These are phyloP conservation scores for Plotosus lineatus DNA, from an alignment of 2,113 vertebrate species.

Conservation along the genomic window DNA sequence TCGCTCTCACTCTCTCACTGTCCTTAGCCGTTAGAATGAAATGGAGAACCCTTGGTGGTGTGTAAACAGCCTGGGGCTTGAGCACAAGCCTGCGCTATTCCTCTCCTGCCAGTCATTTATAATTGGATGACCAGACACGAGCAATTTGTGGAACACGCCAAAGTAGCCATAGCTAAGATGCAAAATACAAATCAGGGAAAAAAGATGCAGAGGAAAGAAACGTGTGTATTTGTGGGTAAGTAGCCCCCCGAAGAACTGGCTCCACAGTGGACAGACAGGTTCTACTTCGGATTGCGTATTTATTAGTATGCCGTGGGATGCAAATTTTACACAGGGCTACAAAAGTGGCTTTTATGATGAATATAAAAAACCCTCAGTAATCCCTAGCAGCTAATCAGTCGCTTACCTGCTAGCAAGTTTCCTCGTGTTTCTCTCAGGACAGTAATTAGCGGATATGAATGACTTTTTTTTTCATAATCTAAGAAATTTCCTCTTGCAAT, in stretches of 20 bases:
- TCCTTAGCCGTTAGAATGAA: slow-evolving; percentile 37
- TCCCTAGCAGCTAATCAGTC: neutral
- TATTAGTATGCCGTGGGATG: too few relatives aligned
- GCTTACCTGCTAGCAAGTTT: neutral
- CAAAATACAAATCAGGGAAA: slow-evolving; percentile 36
- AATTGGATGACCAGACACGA: slow-evolving; percentile 67
- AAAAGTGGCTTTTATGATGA: neutral
- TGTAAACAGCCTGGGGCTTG: slow-evolving; percentile 62
- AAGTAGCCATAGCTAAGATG: slow-evolving; percentile 46
- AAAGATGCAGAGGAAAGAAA: neutral
- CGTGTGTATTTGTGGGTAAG: slow-evolving; percentile 1
- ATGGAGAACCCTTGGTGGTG: slow-evolving; percentile 59
- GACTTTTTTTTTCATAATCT: too few relatives aligned
- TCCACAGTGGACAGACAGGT: neutral
- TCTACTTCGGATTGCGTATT: neutral
- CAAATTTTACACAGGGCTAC: neutral
- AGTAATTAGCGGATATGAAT: too few relatives aligned
- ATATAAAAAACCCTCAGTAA: too few relatives aligned
- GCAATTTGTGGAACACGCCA: slow-evolving; percentile 62
- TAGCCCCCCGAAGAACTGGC: neutral
- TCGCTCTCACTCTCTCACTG: neutral
- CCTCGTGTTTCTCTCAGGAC: too few relatives aligned
- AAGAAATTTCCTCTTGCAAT: too few relatives aligned
- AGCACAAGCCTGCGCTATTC: slow-evolving; percentile 53
- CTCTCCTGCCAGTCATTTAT: slow-evolving; percentile 72